phyloP scores from a whole-genome alignment of 2,888 invertebrate species.

The Brenthis hecate region DNA sequence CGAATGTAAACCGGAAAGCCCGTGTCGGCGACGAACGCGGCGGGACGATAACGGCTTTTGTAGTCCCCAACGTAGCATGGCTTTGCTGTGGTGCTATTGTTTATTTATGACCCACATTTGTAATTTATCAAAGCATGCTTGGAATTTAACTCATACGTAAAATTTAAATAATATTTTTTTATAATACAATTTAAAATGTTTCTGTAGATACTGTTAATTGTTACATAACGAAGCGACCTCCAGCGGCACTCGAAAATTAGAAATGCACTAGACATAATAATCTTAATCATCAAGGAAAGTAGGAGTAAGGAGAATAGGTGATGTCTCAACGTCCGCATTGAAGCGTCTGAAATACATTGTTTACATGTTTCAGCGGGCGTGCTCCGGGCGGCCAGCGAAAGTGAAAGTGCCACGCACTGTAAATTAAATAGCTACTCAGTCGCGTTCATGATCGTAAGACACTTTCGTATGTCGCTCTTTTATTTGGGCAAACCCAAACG shows the following conservation, averaged over 20 bases:
- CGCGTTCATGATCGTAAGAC: background rate
- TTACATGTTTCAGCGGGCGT: slow-evolving; percentile 12
- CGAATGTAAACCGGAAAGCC: slow-evolving; percentile 6
- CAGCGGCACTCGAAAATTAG: too few relatives aligned
- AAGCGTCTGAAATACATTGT: background rate
- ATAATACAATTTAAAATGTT: too few relatives aligned
- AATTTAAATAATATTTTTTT: too few relatives aligned
- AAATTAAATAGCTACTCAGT: background rate
- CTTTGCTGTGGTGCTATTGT: too few relatives aligned
- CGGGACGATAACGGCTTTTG: slow-evolving; percentile 20
- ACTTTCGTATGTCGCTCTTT: slow-evolving; percentile 2
- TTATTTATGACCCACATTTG: too few relatives aligned
- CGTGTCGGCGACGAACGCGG: background rate
- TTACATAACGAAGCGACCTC: too few relatives aligned
- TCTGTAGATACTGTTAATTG: too few relatives aligned
- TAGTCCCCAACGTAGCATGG: background rate
- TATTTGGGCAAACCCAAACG: background rate
- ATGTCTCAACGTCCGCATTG: background rate
- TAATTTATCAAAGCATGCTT: too few relatives aligned
- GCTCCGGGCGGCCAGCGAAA: slow-evolving; percentile 8
- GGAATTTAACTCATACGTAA: too few relatives aligned
- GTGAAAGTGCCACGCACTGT: slow-evolving; percentile 17
- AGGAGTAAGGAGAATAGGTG: too few relatives aligned
- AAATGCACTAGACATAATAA: too few relatives aligned
- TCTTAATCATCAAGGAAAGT: too few relatives aligned